These are phyloP conservation scores for Littorina saxatilis DNA, from an alignment of 1,140 invertebrate genomes.

Conservation along the genomic window DNA sequence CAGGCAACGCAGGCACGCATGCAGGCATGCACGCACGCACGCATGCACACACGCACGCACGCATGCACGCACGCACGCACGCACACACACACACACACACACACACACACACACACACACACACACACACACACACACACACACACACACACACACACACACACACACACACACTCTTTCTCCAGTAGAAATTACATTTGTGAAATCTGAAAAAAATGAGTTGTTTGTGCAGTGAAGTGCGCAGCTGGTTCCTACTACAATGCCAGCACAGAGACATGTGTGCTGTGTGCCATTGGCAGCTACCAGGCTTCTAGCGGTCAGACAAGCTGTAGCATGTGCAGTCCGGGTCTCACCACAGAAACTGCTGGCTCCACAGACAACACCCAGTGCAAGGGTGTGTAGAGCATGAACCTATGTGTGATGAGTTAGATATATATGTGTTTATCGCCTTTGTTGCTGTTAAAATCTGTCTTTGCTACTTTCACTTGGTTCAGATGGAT, in stretches of 20 bases:
- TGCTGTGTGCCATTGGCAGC: constrained; percentile 92
- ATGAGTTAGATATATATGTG: too few species aligned
- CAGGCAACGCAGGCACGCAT: too few species aligned
- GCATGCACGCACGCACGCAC: too few species aligned
- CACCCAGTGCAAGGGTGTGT: constrained; percentile 53
- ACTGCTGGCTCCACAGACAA: constrained; percentile 33
- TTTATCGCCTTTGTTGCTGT: too few species aligned
- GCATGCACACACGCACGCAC: too few species aligned
- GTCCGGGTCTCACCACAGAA: constrained; percentile 46
- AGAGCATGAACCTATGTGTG: not conserved
- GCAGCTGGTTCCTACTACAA: constrained; percentile 31
- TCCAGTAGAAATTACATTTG: too few species aligned
- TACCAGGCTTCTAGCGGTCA: constrained; percentile 87
- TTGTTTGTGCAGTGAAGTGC: constrained; percentile 32
- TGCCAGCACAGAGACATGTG: constrained; percentile 78
- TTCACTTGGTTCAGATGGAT: too few species aligned
- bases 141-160: not conserved
- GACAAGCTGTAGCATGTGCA: constrained; percentile 47
- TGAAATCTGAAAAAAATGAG: too few species aligned
- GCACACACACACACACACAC: not conserved
- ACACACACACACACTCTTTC: not conserved
- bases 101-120: not conserved
- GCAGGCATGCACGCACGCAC: too few species aligned
- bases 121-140: not conserved
- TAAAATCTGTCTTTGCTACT: too few species aligned